These are phyloP conservation scores for Ploceus nigricollis DNA, from an alignment of 2,113 vertebrate species.

Conservation along the genomic window DNA sequence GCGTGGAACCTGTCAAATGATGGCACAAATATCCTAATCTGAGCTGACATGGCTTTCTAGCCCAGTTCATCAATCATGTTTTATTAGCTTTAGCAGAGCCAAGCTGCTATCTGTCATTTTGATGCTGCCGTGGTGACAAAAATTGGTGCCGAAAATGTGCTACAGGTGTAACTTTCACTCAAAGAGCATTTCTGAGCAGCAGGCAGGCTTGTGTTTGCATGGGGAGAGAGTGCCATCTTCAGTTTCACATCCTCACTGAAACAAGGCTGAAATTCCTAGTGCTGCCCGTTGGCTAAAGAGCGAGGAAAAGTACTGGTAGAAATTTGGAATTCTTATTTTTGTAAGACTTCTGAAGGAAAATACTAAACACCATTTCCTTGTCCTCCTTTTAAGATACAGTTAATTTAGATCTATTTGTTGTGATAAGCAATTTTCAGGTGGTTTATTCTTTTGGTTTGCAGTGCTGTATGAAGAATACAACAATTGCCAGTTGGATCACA, in stretches of 20 bases:
- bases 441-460: background rate
- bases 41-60: slow-evolving; percentile 73
- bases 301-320: background rate
- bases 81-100: slow-evolving; percentile 67
- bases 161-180: slow-evolving; percentile 73
- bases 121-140: slow-evolving; percentile 57
- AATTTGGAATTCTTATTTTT: background rate
- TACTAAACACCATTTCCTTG: background rate
- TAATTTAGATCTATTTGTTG: background rate
- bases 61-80: slow-evolving; percentile 76
- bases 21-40: slow-evolving; percentile 74
- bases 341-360: background rate
- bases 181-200: slow-evolving; percentile 25
- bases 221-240: slow-evolving; percentile 84
- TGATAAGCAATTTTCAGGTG: background rate
- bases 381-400: background rate
- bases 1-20: slow-evolving; percentile 74
- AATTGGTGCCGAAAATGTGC: slow-evolving; percentile 54
- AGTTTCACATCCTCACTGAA: slow-evolving; percentile 48
- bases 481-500: background rate
- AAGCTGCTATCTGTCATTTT: slow-evolving; percentile 63
- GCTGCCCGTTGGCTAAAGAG: background rate
- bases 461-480: background rate
- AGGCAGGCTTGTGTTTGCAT: background rate
- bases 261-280: background rate